Evolutionary conservation across 2,113 vertebrate species (phyloP), one percentile per base, ranked within the genome.

Genomic region (Antechinus flavipes): DNA sequence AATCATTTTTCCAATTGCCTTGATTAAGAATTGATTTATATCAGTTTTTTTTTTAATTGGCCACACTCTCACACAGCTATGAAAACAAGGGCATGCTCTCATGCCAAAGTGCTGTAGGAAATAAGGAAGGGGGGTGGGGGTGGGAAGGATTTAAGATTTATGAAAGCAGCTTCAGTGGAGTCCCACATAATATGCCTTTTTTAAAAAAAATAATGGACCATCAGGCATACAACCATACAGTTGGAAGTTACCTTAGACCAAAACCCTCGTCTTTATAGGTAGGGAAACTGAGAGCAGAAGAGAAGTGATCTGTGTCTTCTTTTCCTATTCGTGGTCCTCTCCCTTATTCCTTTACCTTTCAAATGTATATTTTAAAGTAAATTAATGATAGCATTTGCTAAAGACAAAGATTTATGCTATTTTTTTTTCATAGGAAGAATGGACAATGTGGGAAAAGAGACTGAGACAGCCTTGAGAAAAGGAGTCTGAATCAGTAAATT

Each of bases 1-100:
- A 68, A 55, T n/a, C 92, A 91, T 61, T 92, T 68, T 68, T 52
- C 54, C 90, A 52, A 84, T 24, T 47, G 8, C 35, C 91, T 91
- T 93, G 35, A 55, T 84, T 84, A 84, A 84, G 68, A 84, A 84
- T 84, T 84, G 68, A 84, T 84, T 84, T 84, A 84, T 42, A 84
- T 84, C 68, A n/a, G 35, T 84, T 84, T 84, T 76, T 84, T 76
- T 94, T 91, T 90, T 14, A 4, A 24, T 68, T 95, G 92, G 58
- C 46, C 68, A 96, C 61, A 54, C 61, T 50, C 42, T 16, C 10
- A 90, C 91, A 58, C 92, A 54, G 58, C 93, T 68, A 16, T 91
- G 46, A 92, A 84, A 91, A 90, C 52, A 35, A 53, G 84, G 95
- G 47, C 26, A 35, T 22, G 27, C 55, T 90, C 68, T 42, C 2